Base-by-base conservation (phyloP, 92 coral and sea anemone species). In the Bergia sp. region DNA sequence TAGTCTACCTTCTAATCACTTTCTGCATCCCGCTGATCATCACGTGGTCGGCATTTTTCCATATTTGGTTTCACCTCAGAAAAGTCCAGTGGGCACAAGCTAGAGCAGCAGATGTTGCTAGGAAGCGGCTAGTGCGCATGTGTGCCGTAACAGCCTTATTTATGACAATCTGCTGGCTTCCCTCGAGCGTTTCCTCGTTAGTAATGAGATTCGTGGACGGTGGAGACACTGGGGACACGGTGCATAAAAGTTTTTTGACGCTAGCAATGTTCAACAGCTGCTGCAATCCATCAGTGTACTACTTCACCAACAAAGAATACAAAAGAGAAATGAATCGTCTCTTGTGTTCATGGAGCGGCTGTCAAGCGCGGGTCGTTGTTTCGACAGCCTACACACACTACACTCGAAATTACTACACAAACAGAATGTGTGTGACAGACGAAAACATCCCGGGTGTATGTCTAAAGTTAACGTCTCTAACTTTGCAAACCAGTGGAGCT, bases 231-330 rank as follows among this genome's bases (percentile, higher is more conserved):
- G 13, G 39, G 4, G 37, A n/a, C 37, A 67, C 29, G 11, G 38
- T n/a, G 1, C 74, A n/a, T 6, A 67, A 67, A 9, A 21, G 12
- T n/a, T 36, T 67, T 7, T 2, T 10, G 76, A 37, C 9, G 76
- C 76, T 72, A 7, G 76, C 76, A 18, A 72, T 37, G 76, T 72
- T 72, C 21, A 72, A 72, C 41, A 29, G 41, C 41, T 72, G 76
- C 42, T 29, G 40, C 16, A 72, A 72, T 2, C 76, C 76, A 11
- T 0, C 5, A 16, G 41, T 72, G 40, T 72, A 72, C 41, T 72
- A 72, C 76, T 72, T 72, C 43, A 29, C 76, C 3, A 72, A 72
- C 76, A 29, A 72, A n/a, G 76, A 72, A 11, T 72, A 72, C 41
- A 72, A 37, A 72, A 72, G 43, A 29, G 76, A 72, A 37, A 29